A percentile compares a stretch with the other conserved stretches of the same genome.
Evolutionary conservation across 2,113 vertebrate genomes (phyloP).

Genomic region (Hemiprocne comata): DNA sequence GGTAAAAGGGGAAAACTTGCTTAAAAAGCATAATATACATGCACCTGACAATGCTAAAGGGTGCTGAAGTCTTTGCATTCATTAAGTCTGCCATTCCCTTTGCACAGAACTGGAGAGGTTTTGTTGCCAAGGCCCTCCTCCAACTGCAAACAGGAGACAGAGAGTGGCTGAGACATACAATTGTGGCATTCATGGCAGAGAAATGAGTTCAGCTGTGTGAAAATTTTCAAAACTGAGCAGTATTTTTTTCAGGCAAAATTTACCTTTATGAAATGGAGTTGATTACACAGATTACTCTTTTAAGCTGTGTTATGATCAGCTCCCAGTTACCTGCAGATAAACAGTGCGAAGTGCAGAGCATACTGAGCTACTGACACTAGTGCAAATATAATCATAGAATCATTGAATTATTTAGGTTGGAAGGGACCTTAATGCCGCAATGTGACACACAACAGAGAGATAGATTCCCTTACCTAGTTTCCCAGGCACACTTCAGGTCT

Average conservation of each 20-base stretch:
- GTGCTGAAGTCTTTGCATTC: slow-evolving; percentile 6
- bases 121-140: slow-evolving; percentile 48
- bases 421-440: not conserved
- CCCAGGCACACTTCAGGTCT: not conserved
- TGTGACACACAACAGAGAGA: not conserved
- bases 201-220: not conserved
- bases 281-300: not conserved
- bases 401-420: no score
- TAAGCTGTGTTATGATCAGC: fast-evolving
- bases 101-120: not conserved
- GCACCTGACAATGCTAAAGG: not conserved
- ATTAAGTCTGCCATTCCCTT: not conserved
- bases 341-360: not conserved
- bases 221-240: not conserved
- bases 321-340: not conserved
- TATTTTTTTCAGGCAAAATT: not conserved
- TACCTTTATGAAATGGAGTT: not conserved
- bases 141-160: not conserved
- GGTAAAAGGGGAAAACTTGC: not conserved
- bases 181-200: slow-evolving; percentile 15
- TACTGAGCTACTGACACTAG: not conserved
- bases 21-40: not conserved
- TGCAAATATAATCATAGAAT: not conserved
- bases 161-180: slow-evolving; percentile 14
- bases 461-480: not conserved